These are phyloP conservation scores for Ormia ochracea DNA, from an alignment of 2,888 invertebrate species.

Conservation along the genomic window DNA sequence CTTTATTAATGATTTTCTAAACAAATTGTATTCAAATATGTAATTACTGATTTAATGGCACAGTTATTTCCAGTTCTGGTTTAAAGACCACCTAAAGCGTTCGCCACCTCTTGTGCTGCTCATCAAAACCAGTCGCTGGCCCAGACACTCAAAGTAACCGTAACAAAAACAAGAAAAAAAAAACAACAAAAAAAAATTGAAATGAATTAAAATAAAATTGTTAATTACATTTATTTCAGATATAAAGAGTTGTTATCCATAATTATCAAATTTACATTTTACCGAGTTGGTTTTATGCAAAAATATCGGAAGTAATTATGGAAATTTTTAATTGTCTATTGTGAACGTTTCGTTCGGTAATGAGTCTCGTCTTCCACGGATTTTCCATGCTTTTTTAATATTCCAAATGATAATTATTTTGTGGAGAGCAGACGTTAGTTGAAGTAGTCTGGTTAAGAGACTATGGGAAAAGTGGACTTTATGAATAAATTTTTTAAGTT, in stretches of 20 bases:
- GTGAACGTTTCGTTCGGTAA: neutral
- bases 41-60: slow-evolving; percentile 58
- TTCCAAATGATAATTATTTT: slow-evolving; percentile 25
- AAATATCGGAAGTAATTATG: slow-evolving; percentile 57
- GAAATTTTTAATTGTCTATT: slow-evolving; percentile 14
- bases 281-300: slow-evolving; percentile 52
- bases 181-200: no score
- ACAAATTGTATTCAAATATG: slow-evolving; percentile 58
- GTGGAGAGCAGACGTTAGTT: neutral
- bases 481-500: no score
- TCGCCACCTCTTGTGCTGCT: neutral
- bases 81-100: slow-evolving; percentile 57
- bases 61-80: slow-evolving; percentile 36
- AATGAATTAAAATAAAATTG: neutral
- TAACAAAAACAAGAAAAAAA: neutral
- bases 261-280: slow-evolving; percentile 60
- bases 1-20: slow-evolving; percentile 41
- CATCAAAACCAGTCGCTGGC: neutral
- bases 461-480: neutral
- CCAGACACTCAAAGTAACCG: neutral
- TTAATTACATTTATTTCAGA: neutral
- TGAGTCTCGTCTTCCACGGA: slow-evolving; percentile 49
- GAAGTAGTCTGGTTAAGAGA: neutral
- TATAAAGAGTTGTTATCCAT: slow-evolving; percentile 52
- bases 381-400: slow-evolving; percentile 38